phyloP scores from a whole-genome alignment of 2,113 vertebrate species.

The Azemiops feae region DNA sequence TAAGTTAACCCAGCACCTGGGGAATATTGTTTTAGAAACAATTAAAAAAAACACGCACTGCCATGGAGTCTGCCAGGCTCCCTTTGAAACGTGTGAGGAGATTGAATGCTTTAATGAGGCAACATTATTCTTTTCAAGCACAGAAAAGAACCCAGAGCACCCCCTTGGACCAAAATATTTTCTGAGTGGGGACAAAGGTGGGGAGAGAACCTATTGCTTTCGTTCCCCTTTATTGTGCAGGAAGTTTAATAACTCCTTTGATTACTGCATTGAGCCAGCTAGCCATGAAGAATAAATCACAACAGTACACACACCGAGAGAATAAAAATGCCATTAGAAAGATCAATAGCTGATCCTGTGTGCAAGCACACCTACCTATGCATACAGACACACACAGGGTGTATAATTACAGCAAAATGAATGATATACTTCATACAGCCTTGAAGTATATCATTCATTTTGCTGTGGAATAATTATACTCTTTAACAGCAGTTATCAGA shows the following conservation, averaged over 20 bases:
- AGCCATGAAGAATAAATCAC: neutral
- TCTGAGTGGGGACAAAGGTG: neutral
- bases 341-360: neutral
- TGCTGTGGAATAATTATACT: too few relatives aligned
- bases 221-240: neutral
- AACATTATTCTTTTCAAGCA: neutral
- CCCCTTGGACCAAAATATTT: neutral
- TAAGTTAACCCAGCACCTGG: neutral
- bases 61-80: neutral
- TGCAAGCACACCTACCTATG: neutral
- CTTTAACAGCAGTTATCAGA: neutral
- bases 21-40: neutral
- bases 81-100: neutral
- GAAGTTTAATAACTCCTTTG: constrained; percentile 3
- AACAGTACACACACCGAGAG: neutral
- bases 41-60: neutral
- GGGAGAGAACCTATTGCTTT: too few relatives aligned
- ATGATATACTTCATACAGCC: neutral
- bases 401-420: neutral
- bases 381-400: too few relatives aligned
- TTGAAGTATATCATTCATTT: too few relatives aligned
- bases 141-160: neutral
- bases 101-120: neutral
- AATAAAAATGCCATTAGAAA: neutral
- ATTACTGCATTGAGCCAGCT: neutral